Percentiles rank a stretch among this genome's conserved stretches.
Evolutionary conservation across 2,797 vertebrate genomes (phyloP).

Genomic region (Huso huso): DNA sequence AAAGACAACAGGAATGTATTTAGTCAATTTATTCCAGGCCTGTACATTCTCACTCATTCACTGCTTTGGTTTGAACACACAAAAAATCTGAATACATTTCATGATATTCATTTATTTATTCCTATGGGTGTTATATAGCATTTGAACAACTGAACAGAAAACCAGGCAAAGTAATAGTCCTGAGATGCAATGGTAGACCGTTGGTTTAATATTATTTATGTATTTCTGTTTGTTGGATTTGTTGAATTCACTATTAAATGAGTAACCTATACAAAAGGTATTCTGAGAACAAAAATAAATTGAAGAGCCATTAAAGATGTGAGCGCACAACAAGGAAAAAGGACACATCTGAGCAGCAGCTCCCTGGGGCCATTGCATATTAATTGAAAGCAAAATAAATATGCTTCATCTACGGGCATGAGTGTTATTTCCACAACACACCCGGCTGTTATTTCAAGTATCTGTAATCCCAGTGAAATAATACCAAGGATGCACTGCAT

Average conservation of each 20-base stretch:
- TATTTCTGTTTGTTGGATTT: too few relatives aligned
- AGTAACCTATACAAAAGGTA: too few relatives aligned
- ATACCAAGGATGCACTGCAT: constrained; percentile 2
- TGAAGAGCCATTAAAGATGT: not conserved
- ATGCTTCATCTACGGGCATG: constrained; percentile 9
- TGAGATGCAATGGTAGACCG: too few relatives aligned
- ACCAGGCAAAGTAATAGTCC: too few relatives aligned
- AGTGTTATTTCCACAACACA: constrained; percentile 14
- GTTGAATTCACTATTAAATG: too few relatives aligned
- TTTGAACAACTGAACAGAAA: too few relatives aligned
- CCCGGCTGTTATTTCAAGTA: constrained; percentile 14
- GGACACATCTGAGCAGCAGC: constrained; percentile 1
- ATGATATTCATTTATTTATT: too few relatives aligned
- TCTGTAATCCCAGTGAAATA: constrained; percentile 17
- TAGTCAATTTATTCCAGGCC: constrained; percentile 11
- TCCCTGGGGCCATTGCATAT: constrained; percentile 15
- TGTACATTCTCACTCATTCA: constrained; percentile 1
- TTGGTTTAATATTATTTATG: too few relatives aligned
- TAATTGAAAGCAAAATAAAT: constrained; percentile 20
- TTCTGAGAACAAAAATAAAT: too few relatives aligned
- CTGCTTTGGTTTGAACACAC: too few relatives aligned
- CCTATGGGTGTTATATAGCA: too few relatives aligned
- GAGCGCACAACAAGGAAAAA: constrained; percentile 7
- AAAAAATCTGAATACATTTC: too few relatives aligned
- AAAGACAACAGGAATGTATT: constrained; percentile 49